These are phyloP conservation scores for Petrocephalus microphthalmus DNA, from an alignment of 2,113 vertebrate genomes.

Conservation along the genomic window DNA sequence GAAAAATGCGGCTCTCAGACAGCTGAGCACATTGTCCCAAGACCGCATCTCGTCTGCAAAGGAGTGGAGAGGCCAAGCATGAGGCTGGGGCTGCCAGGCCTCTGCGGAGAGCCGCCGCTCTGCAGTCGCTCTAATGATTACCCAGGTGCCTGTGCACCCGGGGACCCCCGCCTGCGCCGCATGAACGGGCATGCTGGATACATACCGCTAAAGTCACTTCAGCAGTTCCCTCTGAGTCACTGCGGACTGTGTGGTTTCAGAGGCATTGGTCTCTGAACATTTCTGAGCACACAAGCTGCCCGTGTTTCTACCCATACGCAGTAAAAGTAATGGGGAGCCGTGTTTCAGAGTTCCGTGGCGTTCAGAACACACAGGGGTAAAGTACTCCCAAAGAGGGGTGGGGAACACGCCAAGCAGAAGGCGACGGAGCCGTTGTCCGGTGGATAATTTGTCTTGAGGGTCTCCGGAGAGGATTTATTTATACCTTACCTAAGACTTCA, in stretches of 20 bases:
- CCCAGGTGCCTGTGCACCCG: neutral
- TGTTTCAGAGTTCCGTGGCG: neutral
- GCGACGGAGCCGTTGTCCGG: neutral
- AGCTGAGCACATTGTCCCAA: neutral
- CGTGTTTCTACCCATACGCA: neutral
- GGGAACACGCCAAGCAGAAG: neutral
- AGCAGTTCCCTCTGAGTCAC: neutral
- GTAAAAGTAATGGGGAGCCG: neutral
- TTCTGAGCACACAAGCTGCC: neutral
- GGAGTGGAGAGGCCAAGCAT: neutral
- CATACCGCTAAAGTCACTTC: neutral
- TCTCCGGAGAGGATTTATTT: neutral
- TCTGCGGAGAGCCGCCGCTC: neutral
- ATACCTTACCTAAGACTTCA: neutral
- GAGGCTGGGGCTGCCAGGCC: neutral
- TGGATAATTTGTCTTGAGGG: neutral
- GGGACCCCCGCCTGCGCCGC: neutral
- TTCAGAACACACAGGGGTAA: neutral
- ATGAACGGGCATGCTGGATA: neutral
- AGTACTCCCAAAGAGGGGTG: neutral
- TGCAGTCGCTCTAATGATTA: constrained; percentile 1
- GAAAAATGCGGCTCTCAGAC: neutral
- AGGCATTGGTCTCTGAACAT: neutral
- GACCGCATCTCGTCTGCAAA: neutral
- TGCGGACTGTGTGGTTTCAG: neutral